Evolutionary conservation across 2,797 vertebrate genomes (phyloP).

Genomic region (Hozukius guyotensis): DNA sequence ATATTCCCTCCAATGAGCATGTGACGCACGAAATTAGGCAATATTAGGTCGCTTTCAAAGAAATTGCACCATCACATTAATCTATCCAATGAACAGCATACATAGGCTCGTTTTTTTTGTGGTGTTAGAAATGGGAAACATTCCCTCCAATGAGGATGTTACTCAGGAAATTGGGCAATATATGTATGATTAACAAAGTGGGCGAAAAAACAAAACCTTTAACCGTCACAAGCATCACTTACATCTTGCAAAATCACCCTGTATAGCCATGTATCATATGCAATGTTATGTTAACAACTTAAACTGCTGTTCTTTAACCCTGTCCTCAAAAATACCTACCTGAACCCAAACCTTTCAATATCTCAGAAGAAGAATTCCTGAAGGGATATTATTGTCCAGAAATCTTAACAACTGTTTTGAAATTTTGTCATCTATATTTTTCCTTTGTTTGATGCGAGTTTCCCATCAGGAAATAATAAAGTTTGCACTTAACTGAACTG

Average conservation of each 20-base stretch:
- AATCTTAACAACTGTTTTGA: conserved; percentile 11
- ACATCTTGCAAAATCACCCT: conserved; percentile 14
- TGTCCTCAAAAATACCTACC: neutral
- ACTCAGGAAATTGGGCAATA: conserved; percentile 15
- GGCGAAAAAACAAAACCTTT: neutral
- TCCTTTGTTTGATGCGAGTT: neutral
- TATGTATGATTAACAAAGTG: neutral
- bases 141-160: conserved; percentile 7
- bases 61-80: neutral
- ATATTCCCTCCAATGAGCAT: neutral
- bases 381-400: neutral
- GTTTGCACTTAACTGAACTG: neutral
- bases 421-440: neutral
- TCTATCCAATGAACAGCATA: neutral
- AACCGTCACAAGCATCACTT: neutral
- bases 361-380: neutral
- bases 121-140: conserved; percentile 25
- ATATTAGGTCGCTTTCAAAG: neutral
- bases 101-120: neutral
- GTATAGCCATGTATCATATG: neutral
- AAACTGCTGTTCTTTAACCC: neutral
- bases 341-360: neutral
- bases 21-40: neutral
- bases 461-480: neutral
- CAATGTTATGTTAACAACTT: neutral